A percentile compares a stretch with the other conserved stretches of the same genome.
Conservation (phyloP, 1,140 invertebrate species). For the Aphelenchoides besseyi region DNA sequence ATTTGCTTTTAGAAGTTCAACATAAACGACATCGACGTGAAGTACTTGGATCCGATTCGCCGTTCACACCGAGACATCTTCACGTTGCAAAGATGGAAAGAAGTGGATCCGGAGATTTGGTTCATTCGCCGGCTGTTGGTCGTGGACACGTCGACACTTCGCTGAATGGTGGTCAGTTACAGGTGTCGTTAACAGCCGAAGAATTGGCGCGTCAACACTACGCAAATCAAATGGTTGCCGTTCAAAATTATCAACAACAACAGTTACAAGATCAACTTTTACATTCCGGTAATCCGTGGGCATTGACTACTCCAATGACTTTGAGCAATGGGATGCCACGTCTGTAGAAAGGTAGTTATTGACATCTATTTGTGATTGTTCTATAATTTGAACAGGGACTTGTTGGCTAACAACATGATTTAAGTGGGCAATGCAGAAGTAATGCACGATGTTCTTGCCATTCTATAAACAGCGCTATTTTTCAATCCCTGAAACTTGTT, state of each 20-base stretch:
- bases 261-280: not conserved
- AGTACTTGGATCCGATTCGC: not conserved
- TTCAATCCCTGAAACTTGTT: too few species aligned
- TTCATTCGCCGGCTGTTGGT: not conserved
- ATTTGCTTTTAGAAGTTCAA: slow-evolving; percentile 29
- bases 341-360: too few species aligned
- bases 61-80: not conserved
- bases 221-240: not conserved
- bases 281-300: not conserved
- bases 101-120: not conserved
- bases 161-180: not conserved
- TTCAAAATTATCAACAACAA: not conserved
- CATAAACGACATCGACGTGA: slow-evolving; percentile 32
- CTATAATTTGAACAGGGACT: too few species aligned
- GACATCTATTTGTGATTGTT: too few species aligned
- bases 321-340: not conserved
- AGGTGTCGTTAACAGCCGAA: not conserved
- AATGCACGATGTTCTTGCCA: too few species aligned
- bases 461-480: too few species aligned
- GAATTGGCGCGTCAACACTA: not conserved
- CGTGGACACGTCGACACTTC: not conserved
- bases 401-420: too few species aligned
- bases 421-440: too few species aligned
- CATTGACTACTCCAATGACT: not conserved
- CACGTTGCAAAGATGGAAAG: not conserved